Conservation (phyloP, 2,113 vertebrate genomes). For the Riparia riparia region DNA sequence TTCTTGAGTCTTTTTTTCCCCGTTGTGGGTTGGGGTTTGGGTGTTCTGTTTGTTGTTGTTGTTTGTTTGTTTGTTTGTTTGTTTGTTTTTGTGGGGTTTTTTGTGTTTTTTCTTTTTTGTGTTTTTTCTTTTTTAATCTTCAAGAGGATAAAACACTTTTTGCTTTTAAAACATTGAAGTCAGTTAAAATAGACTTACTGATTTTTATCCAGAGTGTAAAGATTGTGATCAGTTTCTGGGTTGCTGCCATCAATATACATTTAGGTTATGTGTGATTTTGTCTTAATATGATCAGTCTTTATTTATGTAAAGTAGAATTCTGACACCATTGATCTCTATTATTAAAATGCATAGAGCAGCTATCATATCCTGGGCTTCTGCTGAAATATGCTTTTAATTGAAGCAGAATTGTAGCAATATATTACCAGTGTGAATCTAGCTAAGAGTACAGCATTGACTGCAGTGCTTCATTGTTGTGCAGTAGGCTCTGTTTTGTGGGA, state of each 20-base stretch:
- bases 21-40: background rate
- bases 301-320: slow-evolving; percentile 78
- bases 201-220: slow-evolving; percentile 42
- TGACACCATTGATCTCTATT: slow-evolving; percentile 69
- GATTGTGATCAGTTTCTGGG: slow-evolving; percentile 18
- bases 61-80: background rate
- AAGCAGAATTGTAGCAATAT: slow-evolving; percentile 76
- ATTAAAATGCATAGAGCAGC: slow-evolving; percentile 76
- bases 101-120: background rate
- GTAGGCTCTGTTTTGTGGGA: background rate
- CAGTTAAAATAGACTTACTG: background rate
- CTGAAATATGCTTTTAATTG: slow-evolving; percentile 84
- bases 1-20: background rate
- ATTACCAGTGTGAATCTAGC: slow-evolving; percentile 70
- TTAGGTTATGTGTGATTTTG: slow-evolving; percentile 59
- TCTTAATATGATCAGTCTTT: slow-evolving; percentile 79
- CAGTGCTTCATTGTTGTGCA: background rate
- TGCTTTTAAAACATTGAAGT: slow-evolving; percentile 31
- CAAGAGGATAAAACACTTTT: slow-evolving; percentile 6
- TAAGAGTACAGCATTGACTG: slow-evolving; percentile 35
- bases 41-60: no score
- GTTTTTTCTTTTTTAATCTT: background rate
- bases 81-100: background rate
- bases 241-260: slow-evolving; percentile 57
- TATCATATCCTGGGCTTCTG: slow-evolving; percentile 70